Evolutionary conservation across 2,888 invertebrate species (phyloP), one percentile per base, ranked within the genome.

Genomic region (Lasioglossum oenotherae): DNA sequence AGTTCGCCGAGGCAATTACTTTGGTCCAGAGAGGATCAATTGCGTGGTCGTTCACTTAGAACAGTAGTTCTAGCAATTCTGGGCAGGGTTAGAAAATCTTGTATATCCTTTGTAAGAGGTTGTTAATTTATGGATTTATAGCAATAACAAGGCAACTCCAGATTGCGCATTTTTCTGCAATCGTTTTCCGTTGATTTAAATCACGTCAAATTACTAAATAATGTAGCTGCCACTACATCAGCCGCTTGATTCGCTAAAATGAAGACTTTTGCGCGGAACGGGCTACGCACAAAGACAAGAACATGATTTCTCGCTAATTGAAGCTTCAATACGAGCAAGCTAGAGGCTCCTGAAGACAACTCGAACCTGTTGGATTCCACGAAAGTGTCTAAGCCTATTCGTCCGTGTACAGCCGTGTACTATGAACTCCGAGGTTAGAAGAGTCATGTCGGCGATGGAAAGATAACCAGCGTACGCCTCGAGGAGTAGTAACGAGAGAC

Each of bases 251-350:
- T 3, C 8, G 64, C 8, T 64, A 16, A 64, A 64, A 64, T 64
- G 16, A 64, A 64, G 64, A 64, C 64, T 64, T 64, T 31, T 35
- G 31, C 64, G 8, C 31, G 64, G 19, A 8, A 35, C 31, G 19
- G 16, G 8, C 64, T n/a, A n/a, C 64, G 31, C 64, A 16, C 31
- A 64, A 64, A 64, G 64, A 64, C 64, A 64, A 64, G 64, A 64
- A 64, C 64, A 64, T 35, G 64, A 64, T 35, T 64, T 19, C 69
- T 60, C 69, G 38, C 31, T 69, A 69, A 69, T 69, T 69, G 38
- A 69, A 38, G 23, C 69, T 69, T 69, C 69, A 38, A 38, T 38
- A 69, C 23, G 35, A 69, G 69, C 69, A 23, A 69, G 35, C 19
- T 12, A 10, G 4, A 64, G 31, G 69, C 69, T 69, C 23, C 69